These are phyloP conservation scores for Rapana venosa DNA, from an alignment of 2,888 invertebrate species.

Conservation along the genomic window DNA sequence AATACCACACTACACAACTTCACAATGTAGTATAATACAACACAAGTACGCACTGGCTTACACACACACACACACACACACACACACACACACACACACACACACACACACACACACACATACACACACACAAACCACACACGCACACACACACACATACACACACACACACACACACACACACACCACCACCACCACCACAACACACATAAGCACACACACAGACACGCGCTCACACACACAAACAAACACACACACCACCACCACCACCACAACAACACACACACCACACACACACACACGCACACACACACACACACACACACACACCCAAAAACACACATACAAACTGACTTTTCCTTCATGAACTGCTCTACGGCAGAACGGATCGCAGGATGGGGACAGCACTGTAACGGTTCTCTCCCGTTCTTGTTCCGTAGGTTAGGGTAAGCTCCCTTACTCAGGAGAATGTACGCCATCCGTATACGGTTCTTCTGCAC, in stretches of 20 bases:
- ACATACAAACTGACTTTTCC: constrained; percentile 28
- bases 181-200: not conserved
- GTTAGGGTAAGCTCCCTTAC: constrained; percentile 39
- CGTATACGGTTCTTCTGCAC: constrained; percentile 20
- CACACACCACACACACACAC: not conserved
- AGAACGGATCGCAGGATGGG: not conserved
- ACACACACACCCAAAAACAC: not conserved
- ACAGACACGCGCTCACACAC: not conserved
- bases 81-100: not conserved
- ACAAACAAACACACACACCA: not conserved
- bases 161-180: not conserved
- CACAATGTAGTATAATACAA: too few species aligned
- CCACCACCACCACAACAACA: too few species aligned
- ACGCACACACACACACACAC: constrained; percentile 22
- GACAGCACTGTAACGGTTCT: constrained; percentile 34
- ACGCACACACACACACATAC: not conserved
- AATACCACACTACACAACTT: too few species aligned
- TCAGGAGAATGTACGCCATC: constrained; percentile 32
- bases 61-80: not conserved
- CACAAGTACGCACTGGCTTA: not conserved
- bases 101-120: not conserved
- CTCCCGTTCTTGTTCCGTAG: constrained; percentile 26
- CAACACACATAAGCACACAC: not conserved
- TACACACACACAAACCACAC: not conserved
- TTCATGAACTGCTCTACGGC: constrained; percentile 34